These are phyloP conservation scores for Progne subis DNA, from an alignment of 2,113 vertebrate species.

Conservation along the genomic window DNA sequence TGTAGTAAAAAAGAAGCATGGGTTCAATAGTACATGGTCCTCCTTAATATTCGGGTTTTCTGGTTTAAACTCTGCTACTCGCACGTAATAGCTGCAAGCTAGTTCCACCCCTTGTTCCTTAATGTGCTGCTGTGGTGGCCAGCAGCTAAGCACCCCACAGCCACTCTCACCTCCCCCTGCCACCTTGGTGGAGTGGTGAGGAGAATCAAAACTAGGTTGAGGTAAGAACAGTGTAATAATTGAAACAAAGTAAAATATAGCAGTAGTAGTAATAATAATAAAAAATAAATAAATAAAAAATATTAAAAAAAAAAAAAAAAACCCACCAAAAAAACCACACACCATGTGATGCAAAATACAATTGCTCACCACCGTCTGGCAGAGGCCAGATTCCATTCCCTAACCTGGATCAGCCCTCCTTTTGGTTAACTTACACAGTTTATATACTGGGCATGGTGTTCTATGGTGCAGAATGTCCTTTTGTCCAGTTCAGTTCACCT, in stretches of 20 bases:
- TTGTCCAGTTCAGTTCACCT: neutral
- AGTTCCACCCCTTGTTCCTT: neutral
- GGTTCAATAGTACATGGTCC: neutral
- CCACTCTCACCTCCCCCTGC: neutral
- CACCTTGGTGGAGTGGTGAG: neutral
- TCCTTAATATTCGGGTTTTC: neutral
- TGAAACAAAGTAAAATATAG: neutral
- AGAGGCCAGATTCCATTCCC: neutral
- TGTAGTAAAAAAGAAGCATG: neutral
- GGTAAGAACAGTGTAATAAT: neutral
- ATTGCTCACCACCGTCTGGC: neutral
- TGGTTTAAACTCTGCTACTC: neutral
- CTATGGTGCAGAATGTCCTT: neutral
- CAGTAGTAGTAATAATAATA: neutral
- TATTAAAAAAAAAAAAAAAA: too few species aligned
- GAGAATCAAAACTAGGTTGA: neutral
- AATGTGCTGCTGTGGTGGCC: neutral
- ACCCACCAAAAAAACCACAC: too few species aligned
- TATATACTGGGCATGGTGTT: neutral
- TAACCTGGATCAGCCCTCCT: neutral
- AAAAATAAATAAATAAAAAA: too few species aligned
- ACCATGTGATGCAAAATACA: neutral
- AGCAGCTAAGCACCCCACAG: neutral
- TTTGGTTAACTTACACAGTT: neutral
- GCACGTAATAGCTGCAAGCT: fast-evolving